Conservation (phyloP, 37 sponge, comb jelly and placozoan species). For the Eunapius fragilis region DNA sequence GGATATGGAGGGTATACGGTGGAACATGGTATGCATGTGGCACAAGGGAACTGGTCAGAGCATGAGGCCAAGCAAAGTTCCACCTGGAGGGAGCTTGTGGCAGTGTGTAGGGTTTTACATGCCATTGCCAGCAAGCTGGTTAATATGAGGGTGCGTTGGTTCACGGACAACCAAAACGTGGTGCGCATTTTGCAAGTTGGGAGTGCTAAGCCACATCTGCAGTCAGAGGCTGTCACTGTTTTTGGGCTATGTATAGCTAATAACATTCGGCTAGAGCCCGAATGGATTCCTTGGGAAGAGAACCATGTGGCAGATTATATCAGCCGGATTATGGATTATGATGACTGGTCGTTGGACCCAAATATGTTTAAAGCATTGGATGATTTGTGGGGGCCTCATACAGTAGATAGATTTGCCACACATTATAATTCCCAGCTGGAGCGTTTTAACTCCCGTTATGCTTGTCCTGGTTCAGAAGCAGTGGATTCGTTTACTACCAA, state of each 20-base stretch:
- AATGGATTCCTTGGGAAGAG: conserved; percentile 35
- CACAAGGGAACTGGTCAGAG: conserved; percentile 13
- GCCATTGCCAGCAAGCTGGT: background rate
- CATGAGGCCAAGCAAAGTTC: conserved; percentile 10
- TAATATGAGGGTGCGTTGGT: conserved; percentile 6
- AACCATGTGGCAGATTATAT: conserved; percentile 31
- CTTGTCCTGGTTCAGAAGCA: conserved; percentile 29
- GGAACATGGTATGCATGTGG: background rate
- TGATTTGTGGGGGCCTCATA: conserved; percentile 43
- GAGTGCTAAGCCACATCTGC: conserved; percentile 8
- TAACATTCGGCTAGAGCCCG: conserved; percentile 23
- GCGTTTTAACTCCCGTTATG: conserved; percentile 20
- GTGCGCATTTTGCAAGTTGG: conserved; percentile 21
- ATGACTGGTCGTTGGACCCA: conserved; percentile 40
- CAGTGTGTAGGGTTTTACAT: conserved; percentile 6
- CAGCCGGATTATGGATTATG: conserved; percentile 16
- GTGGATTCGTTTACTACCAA: conserved; percentile 44
- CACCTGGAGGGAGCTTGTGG: conserved; percentile 43
- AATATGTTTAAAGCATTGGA: conserved; percentile 9
- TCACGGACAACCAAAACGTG: conserved; percentile 48
- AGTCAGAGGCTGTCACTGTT: conserved; percentile 13
- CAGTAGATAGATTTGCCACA: conserved; percentile 37
- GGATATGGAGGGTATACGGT: conserved; percentile 46
- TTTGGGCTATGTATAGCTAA: background rate
- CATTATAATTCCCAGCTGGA: conserved; percentile 7